Evolutionary conservation across 2,797 vertebrate genomes (phyloP).

Genomic region (Microchirus variegatus): DNA sequence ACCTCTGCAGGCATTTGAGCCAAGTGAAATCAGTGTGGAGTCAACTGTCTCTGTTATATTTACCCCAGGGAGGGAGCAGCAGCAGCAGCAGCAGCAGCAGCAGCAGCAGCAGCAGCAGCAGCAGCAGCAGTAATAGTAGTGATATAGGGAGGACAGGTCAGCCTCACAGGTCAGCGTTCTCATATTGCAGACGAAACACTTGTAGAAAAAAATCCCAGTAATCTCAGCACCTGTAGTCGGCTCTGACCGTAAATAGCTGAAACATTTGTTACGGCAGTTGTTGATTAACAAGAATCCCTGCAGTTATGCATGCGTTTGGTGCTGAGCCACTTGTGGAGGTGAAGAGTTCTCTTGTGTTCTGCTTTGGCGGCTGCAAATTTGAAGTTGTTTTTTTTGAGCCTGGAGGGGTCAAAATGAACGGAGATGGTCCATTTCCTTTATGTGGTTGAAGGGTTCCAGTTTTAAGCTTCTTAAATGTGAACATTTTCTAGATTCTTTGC

Average conservation of each 20-base stretch:
- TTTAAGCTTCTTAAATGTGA: too few species aligned
- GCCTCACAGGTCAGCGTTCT: neutral
- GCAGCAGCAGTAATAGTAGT: conserved; percentile 8
- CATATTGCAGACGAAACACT: neutral
- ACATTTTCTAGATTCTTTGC: too few species aligned
- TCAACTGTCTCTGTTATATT: conserved; percentile 62
- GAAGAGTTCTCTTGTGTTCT: neutral
- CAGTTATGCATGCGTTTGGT: neutral
- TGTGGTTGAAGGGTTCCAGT: too few species aligned
- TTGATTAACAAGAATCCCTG: neutral
- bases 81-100: conserved; percentile 18
- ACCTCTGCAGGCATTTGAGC: conserved; percentile 28
- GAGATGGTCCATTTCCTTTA: too few species aligned
- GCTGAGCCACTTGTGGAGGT: neutral
- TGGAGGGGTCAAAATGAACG: too few species aligned
- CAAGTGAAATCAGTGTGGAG: conserved; percentile 53
- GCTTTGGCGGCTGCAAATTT: conserved; percentile 4
- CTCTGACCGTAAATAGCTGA: neutral
- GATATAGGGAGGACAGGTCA: conserved; percentile 31
- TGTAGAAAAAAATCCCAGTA: conserved; percentile 8
- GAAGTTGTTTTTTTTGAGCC: neutral
- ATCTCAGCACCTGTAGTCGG: conserved; percentile 16
- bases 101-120: neutral
- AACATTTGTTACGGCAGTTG: conserved; percentile 2
- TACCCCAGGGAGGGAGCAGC: conserved; percentile 41